Percentiles rank a stretch among this genome's conserved stretches.
phyloP scores from a whole-genome alignment of 2,888 invertebrate genomes.

The Andricus curvator region DNA sequence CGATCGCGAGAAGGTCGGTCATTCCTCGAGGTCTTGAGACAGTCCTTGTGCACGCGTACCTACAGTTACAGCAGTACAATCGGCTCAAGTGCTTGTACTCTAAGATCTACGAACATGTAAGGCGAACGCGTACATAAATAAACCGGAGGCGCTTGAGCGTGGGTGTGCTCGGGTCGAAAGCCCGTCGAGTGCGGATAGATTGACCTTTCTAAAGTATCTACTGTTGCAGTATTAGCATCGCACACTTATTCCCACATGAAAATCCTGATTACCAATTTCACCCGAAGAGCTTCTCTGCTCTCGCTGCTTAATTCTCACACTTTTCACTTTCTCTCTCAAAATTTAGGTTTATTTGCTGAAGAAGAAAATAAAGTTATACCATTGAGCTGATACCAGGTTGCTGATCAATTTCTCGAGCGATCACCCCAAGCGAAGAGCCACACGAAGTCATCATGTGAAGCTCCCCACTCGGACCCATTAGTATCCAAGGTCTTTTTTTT shows the following conservation, averaged over 20 bases:
- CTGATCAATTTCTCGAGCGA: no score
- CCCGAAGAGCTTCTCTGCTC: neutral
- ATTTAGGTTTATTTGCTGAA: no score
- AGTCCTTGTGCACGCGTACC: constrained; percentile 40
- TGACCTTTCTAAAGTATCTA: constrained; percentile 47
- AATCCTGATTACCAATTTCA: constrained; percentile 27
- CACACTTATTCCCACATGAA: constrained; percentile 15
- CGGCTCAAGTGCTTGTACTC: constrained; percentile 22
- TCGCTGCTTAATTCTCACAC: neutral
- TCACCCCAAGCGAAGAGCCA: no score
- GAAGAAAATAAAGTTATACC: no score
- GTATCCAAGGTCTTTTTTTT: no score
- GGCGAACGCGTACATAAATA: constrained; percentile 60
- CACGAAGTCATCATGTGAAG: no score
- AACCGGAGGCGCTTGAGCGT: constrained; percentile 60
- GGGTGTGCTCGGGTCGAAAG: constrained; percentile 63
- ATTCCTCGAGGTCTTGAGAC: constrained; percentile 55
- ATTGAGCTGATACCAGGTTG: no score
- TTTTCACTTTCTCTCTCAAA: no score
- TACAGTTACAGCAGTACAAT: constrained; percentile 4
- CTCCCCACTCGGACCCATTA: no score
- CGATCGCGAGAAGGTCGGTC: constrained; percentile 59
- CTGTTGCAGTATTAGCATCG: constrained; percentile 33
- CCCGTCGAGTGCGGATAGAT: constrained; percentile 53
- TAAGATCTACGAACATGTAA: constrained; percentile 19